Conservation (phyloP, 2,797 vertebrate species). For the Lateolabrax maculatus region DNA sequence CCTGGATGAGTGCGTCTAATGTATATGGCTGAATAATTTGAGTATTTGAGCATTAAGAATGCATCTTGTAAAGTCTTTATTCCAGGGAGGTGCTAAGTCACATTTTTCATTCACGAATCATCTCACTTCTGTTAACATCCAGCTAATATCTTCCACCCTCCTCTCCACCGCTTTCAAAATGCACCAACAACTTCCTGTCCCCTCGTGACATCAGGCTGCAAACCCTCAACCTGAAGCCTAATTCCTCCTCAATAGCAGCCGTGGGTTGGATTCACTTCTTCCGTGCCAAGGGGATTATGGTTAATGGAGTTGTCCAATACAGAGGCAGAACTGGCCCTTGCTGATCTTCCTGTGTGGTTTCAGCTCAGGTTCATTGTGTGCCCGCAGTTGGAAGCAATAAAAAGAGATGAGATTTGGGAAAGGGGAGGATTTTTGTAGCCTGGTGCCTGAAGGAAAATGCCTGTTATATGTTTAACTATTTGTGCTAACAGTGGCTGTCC, state of each 20-base stretch:
- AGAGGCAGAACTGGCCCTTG: slow-evolving; percentile 54
- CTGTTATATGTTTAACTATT: slow-evolving; percentile 14
- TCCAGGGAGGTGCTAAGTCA: slow-evolving; percentile 33
- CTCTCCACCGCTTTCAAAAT: slow-evolving; percentile 22
- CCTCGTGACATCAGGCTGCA: slow-evolving; percentile 34
- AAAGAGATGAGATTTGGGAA: slow-evolving; percentile 48
- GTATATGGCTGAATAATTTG: slow-evolving; percentile 9
- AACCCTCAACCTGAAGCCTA: slow-evolving; percentile 35
- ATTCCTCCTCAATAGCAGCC: slow-evolving; percentile 54
- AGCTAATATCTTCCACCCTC: slow-evolving; percentile 31
- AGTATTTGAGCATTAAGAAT: slow-evolving; percentile 15
- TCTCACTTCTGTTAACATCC: slow-evolving; percentile 29
- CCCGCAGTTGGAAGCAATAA: slow-evolving; percentile 10
- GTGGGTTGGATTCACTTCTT: slow-evolving; percentile 50
- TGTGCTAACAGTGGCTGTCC: not conserved
- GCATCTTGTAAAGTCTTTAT: slow-evolving; percentile 8
- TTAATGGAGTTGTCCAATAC: slow-evolving; percentile 66
- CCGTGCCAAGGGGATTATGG: slow-evolving; percentile 58
- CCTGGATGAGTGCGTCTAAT: slow-evolving; percentile 17
- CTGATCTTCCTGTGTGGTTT: slow-evolving; percentile 55
- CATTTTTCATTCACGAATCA: slow-evolving; percentile 37
- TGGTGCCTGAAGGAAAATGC: slow-evolving; percentile 1
- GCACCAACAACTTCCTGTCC: slow-evolving; percentile 25
- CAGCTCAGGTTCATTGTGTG: slow-evolving; percentile 47
- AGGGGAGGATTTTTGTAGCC: slow-evolving; percentile 8